Evolutionary conservation across 2,888 invertebrate genomes (phyloP), one percentile per base, ranked within the genome.

Genomic region (Hedya salicella): DNA sequence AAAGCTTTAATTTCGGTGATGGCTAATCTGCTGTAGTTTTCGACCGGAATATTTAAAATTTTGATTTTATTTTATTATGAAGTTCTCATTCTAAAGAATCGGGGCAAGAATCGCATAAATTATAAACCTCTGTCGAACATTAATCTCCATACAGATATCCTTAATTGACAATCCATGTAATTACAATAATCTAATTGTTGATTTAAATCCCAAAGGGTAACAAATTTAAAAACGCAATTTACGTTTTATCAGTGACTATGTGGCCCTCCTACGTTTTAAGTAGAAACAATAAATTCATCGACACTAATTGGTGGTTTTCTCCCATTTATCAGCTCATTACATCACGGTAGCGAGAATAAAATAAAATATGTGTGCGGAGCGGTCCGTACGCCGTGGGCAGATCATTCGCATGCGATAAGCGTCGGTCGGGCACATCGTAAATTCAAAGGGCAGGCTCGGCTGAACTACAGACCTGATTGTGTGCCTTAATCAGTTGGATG

Each of bases 221-320:
- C 75, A 83, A 85, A 84, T 85, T 87, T 85, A 78, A 85, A 89
- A 91, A 85, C 79, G 84, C 86, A 88, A 88, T 88, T 87, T 86
- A 82, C 89, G 89, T 91, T 90, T 89, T 70, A 68, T 68, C 70
- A 57, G 68, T 64, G 89, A 89, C 85, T 84, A 87, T 82, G 83
- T 79, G 85, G 87, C 89, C 90, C 91, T 89, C 91, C 91, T 89
- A 90, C 90, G 90, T 86, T 91, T 91, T 91, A 91, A 91, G 91
- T 89, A 90, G 91, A 91, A 91, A 92, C 91, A 92, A 92, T 92
- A 92, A 92, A 91, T 91, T 92, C 91, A 91, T 92, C 91, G 92
- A 89, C 91, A 90, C 92, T 92, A 92, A 92, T 92, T 92, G 92
- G 92, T 91, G 91, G 92, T 92, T 92, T 91, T 92, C 91, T 91